These are phyloP conservation scores for Charaxes varanes DNA, from an alignment of 1,140 invertebrate species.

Conservation along the genomic window DNA sequence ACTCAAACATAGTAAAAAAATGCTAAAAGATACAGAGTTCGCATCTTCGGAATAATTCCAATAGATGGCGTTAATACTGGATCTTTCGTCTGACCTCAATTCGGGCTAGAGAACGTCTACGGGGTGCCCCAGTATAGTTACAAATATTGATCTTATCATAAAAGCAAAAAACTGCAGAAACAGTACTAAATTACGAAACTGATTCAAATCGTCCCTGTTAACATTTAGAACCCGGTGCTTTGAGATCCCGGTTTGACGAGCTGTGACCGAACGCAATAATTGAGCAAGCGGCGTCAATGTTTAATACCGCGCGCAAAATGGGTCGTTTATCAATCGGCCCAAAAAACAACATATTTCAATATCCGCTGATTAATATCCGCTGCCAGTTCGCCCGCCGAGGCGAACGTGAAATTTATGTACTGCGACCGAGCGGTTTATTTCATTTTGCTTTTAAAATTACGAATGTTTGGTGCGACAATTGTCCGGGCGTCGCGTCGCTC, in stretches of 20 bases:
- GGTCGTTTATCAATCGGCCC: slow-evolving; percentile 67
- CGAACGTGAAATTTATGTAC: slow-evolving; percentile 73
- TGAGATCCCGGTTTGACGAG: slow-evolving; percentile 16
- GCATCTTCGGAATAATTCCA: too few relatives aligned
- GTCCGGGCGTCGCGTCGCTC: slow-evolving; percentile 55
- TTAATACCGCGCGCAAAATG: slow-evolving; percentile 57
- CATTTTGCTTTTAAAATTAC: slow-evolving; percentile 73
- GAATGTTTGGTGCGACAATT: slow-evolving; percentile 67
- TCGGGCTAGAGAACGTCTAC: too few relatives aligned
- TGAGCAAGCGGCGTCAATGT: slow-evolving; percentile 62
- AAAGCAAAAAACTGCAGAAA: too few relatives aligned
- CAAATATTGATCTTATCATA: too few relatives aligned
- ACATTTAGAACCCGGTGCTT: slow-evolving; percentile 4
- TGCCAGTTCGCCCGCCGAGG: slow-evolving; percentile 62
- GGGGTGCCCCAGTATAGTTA: too few relatives aligned
- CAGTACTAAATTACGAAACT: not conserved
- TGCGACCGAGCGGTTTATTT: slow-evolving; percentile 68
- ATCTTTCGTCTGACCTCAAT: too few relatives aligned
- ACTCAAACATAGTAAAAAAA: too few relatives aligned
- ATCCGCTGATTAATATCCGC: slow-evolving; percentile 73
- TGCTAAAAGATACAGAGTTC: too few relatives aligned
- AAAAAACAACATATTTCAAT: slow-evolving; percentile 75
- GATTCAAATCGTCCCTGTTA: not conserved
- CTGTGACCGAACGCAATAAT: slow-evolving; percentile 43
- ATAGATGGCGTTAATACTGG: too few relatives aligned